phyloP scores from a whole-genome alignment of 1,140 invertebrate species.

The Calycopis cecrops region DNA sequence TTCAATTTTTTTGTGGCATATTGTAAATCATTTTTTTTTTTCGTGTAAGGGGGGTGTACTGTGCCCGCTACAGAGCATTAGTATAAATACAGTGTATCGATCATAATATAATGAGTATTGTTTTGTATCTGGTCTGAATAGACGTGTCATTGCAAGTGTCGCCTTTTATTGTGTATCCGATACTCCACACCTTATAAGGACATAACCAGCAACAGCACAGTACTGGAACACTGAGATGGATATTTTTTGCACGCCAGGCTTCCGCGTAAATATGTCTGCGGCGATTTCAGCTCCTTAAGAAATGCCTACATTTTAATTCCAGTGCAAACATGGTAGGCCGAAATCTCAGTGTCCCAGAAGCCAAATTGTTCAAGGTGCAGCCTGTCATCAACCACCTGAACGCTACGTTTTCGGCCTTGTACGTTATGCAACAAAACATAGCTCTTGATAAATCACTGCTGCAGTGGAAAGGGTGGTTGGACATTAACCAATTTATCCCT shows the following conservation, averaged over 20 bases:
- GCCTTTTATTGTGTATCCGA: too few species aligned
- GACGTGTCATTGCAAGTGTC: too few species aligned
- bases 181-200: too few species aligned
- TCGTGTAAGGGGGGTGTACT: too few species aligned
- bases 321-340: constrained; percentile 16
- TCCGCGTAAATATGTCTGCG: constrained; percentile 22
- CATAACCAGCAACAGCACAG: too few species aligned
- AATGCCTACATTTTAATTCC: constrained; percentile 26
- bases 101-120: too few species aligned
- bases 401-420: constrained; percentile 20
- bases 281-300: constrained; percentile 20
- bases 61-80: too few species aligned
- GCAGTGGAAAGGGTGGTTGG: constrained; percentile 31
- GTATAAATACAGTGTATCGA: too few species aligned
- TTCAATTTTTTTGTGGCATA: too few species aligned
- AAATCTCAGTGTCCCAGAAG: constrained; percentile 3
- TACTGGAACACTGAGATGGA: constrained; percentile 21
- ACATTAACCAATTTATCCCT: too few species aligned
- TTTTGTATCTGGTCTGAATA: too few species aligned
- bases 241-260: constrained; percentile 24
- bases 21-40: too few species aligned
- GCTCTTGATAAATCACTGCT: constrained; percentile 26
- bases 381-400: constrained; percentile 29
- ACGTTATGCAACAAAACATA: constrained; percentile 26
- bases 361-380: constrained; percentile 28